Evolutionary conservation across 2,888 invertebrate genomes (phyloP).

Genomic region (Theretra japonica): DNA sequence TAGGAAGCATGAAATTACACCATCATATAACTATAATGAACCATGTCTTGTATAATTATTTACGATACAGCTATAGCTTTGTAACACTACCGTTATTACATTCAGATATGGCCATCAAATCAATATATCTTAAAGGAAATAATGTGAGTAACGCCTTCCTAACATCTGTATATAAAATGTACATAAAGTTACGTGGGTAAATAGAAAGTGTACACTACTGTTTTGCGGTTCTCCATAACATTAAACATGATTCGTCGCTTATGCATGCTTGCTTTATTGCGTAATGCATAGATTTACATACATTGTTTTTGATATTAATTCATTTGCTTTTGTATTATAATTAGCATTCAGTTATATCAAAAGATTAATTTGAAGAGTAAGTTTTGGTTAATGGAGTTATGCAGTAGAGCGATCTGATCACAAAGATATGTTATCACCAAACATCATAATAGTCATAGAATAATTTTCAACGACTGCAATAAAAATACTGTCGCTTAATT

Average conservation of each 20-base stretch:
- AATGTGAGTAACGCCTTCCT: background rate
- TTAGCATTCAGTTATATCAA: background rate
- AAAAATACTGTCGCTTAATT: too few relatives aligned
- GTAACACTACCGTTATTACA: background rate
- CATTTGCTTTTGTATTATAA: background rate
- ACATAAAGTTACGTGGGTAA: conserved; percentile 8
- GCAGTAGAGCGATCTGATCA: too few relatives aligned
- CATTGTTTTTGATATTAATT: too few relatives aligned
- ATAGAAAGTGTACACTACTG: conserved; percentile 12
- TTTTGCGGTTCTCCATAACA: conserved; percentile 5
- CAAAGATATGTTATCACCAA: too few relatives aligned
- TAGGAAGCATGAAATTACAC: too few relatives aligned
- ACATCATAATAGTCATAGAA: too few relatives aligned
- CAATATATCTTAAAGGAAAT: background rate
- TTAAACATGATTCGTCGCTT: background rate
- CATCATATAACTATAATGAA: too few relatives aligned
- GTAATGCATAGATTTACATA: background rate
- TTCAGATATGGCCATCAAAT: background rate
- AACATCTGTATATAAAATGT: background rate
- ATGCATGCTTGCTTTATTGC: background rate
- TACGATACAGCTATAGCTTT: background rate
- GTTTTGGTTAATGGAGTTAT: too few relatives aligned
- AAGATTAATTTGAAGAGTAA: background rate
- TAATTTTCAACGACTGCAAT: too few relatives aligned
- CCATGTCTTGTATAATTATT: too few relatives aligned